phyloP scores from a whole-genome alignment of 2,113 vertebrate species.

The Ictidomys tridecemlineatus region DNA sequence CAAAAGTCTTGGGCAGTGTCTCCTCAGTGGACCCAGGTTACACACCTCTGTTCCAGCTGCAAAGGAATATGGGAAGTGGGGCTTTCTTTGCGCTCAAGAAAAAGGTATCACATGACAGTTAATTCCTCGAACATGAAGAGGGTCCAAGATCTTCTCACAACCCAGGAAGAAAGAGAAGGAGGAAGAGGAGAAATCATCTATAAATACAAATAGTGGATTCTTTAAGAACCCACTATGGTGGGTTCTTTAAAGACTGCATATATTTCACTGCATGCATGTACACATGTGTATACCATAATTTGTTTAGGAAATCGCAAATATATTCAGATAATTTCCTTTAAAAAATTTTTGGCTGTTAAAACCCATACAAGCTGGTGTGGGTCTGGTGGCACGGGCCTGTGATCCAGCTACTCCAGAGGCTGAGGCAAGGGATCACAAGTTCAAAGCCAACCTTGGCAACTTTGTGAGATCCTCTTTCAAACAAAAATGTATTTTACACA shows the following conservation, averaged over 20 bases:
- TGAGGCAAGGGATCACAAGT: background rate
- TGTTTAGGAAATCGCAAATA: background rate
- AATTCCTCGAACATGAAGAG: background rate
- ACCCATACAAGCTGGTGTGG: background rate
- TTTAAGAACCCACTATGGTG: background rate
- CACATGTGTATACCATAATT: background rate
- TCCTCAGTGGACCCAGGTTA: background rate
- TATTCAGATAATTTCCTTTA: conserved; percentile 1
- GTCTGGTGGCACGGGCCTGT: background rate
- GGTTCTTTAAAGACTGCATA: background rate
- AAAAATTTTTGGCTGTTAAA: background rate
- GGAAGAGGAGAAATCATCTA: background rate
- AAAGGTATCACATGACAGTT: background rate
- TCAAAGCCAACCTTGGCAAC: background rate
- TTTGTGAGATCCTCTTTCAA: background rate
- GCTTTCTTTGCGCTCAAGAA: background rate
- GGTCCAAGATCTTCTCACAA: background rate
- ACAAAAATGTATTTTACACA: background rate
- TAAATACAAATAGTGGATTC: background rate
- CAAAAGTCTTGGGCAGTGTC: background rate
- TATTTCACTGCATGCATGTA: background rate
- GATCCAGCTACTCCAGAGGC: background rate
- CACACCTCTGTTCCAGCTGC: background rate
- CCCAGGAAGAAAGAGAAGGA: background rate
- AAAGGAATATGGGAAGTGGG: background rate